phyloP scores from a whole-genome alignment of 2,797 vertebrate species.

The Notoglanidium macrostoma region DNA sequence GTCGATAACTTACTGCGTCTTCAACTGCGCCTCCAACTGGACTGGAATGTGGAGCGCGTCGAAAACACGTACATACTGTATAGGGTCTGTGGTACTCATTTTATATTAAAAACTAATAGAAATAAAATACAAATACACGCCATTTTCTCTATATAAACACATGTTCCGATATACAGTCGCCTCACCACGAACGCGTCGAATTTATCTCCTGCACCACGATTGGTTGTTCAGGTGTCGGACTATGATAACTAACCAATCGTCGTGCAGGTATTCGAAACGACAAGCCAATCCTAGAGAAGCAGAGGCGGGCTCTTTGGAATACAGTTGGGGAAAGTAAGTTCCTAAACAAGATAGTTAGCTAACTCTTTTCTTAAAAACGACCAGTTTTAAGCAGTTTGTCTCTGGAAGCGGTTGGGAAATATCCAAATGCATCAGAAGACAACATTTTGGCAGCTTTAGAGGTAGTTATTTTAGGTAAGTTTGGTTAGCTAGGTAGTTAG shows the following conservation, averaged over 20 bases:
- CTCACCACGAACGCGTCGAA: fast-evolving
- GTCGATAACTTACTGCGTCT: not conserved
- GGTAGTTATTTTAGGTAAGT: not conserved
- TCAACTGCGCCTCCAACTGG: not conserved
- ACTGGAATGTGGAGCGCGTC: not conserved
- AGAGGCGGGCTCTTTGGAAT: constrained; percentile 4
- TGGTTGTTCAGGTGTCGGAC: not conserved
- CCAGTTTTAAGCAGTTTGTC: not conserved
- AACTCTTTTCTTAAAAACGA: not conserved
- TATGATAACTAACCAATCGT: not conserved
- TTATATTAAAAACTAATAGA: too few relatives aligned
- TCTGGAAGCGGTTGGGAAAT: not conserved
- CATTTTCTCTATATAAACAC: not conserved
- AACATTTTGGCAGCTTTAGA: not conserved
- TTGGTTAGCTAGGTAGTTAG: not conserved
- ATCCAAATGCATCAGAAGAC: not conserved
- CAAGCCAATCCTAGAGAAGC: not conserved
- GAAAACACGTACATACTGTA: not conserved
- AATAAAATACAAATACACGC: too few relatives aligned
- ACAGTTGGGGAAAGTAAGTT: not conserved
- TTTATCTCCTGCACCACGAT: not conserved
- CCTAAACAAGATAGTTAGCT: not conserved
- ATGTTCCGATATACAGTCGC: not conserved
- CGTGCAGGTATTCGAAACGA: not conserved
- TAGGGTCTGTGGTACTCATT: not conserved